These are phyloP conservation scores for Chamaetylas fuelleborni DNA, from an alignment of 2,113 vertebrate species.

Conservation along the genomic window DNA sequence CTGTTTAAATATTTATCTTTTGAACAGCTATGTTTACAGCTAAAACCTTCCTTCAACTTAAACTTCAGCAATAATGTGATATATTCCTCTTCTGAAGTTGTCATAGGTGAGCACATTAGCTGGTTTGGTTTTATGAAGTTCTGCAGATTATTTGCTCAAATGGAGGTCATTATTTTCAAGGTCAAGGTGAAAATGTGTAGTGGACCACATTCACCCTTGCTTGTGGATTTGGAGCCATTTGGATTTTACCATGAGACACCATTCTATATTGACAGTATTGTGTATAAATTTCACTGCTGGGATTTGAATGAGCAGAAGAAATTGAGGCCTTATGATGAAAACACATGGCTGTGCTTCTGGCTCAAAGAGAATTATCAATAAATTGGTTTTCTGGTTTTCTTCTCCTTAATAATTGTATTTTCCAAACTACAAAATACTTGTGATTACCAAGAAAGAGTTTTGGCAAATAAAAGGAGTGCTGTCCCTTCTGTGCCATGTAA, in stretches of 20 bases:
- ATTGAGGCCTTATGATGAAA: background rate
- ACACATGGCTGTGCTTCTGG: background rate
- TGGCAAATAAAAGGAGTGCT: background rate
- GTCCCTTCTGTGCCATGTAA: background rate
- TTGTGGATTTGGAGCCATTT: background rate
- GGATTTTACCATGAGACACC: background rate
- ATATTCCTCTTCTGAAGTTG: background rate
- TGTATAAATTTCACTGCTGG: background rate
- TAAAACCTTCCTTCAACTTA: background rate
- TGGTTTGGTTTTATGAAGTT: background rate
- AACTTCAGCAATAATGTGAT: background rate
- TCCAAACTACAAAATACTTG: background rate
- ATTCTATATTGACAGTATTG: background rate
- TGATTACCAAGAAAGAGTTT: background rate
- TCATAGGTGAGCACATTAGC: background rate
- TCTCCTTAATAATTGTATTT: background rate
- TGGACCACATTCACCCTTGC: background rate
- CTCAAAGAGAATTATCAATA: background rate
- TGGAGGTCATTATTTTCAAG: background rate
- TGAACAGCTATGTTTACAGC: conserved; percentile 37
- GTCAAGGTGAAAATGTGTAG: background rate
- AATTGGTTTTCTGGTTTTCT: background rate
- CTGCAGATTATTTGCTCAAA: background rate
- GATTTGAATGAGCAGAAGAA: background rate
- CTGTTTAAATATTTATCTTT: conserved; percentile 68